Conservation (phyloP, 1,140 invertebrate genomes). For the Atta texana region DNA sequence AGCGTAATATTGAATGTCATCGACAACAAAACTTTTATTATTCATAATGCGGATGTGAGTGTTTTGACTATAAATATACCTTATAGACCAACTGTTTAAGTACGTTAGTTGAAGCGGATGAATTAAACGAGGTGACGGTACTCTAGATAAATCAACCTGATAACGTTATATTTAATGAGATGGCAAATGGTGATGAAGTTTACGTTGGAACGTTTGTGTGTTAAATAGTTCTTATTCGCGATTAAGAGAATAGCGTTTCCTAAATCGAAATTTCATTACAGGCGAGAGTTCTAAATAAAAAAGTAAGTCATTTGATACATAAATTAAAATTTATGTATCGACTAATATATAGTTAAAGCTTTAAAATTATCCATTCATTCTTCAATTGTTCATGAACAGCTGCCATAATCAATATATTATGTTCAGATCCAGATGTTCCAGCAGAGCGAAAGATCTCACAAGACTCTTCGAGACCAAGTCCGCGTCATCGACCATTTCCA, state of each 20-base stretch:
- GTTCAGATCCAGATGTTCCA: constrained; percentile 82
- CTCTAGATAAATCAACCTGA: not conserved
- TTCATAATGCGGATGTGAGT: not conserved
- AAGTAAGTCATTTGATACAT: not conserved
- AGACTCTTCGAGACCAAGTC: constrained; percentile 82
- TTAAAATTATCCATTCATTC: not conserved
- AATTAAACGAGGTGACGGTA: constrained; percentile 10
- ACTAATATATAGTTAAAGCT: not conserved
- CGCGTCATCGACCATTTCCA: constrained; percentile 61
- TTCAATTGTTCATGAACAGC: not conserved
- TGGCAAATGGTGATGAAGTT: constrained; percentile 14
- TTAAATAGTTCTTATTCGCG: constrained; percentile 17
- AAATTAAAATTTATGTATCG: not conserved
- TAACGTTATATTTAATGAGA: constrained; percentile 33
- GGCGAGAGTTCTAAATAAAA: not conserved
- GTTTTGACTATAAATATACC: constrained; percentile 1
- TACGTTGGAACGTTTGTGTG: not conserved
- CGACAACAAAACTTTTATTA: not conserved
- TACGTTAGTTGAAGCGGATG: not conserved
- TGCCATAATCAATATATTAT: constrained; percentile 27
- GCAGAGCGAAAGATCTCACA: constrained; percentile 83
- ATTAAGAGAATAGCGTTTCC: constrained; percentile 13
- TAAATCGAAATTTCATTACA: not conserved
- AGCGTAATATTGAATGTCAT: constrained; percentile 46
- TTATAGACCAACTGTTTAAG: not conserved